Conservation (phyloP, 2,797 vertebrate species). For the Enteromius paludinosus region DNA sequence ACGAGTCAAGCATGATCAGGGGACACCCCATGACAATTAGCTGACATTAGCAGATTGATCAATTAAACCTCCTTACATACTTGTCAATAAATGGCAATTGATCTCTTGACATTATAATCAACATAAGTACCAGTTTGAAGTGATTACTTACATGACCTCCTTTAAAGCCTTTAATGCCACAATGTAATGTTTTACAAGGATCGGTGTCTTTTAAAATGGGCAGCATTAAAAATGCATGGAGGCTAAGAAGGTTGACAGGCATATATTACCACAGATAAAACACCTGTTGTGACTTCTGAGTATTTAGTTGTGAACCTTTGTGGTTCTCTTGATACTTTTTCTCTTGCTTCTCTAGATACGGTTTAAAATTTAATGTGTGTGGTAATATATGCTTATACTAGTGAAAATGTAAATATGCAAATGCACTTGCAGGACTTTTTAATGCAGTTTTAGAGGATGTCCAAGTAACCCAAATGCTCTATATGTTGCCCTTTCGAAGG, state of each 20-base stretch:
- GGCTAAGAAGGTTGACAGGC: background rate
- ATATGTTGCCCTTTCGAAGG: conserved; percentile 18
- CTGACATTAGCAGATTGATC: too few species aligned
- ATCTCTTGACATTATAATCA: background rate
- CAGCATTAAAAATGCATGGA: background rate
- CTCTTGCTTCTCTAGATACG: background rate
- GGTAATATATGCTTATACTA: background rate
- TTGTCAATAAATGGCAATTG: background rate
- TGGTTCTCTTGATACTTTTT: background rate
- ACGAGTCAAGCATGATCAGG: background rate
- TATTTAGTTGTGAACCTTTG: background rate
- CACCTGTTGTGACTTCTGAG: background rate
- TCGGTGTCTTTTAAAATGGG: background rate
- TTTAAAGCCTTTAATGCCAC: background rate
- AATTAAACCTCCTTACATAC: background rate
- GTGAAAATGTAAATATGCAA: background rate
- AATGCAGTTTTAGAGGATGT: background rate
- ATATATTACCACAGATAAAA: background rate
- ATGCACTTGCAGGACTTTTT: background rate
- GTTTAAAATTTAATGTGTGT: background rate
- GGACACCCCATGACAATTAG: background rate
- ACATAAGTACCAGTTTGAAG: background rate
- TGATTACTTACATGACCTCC: background rate
- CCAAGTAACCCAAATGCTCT: background rate
- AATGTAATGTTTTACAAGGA: conserved; percentile 1